Evolutionary conservation across 2,888 invertebrate genomes (phyloP).

Genomic region (Syritta pipiens): DNA sequence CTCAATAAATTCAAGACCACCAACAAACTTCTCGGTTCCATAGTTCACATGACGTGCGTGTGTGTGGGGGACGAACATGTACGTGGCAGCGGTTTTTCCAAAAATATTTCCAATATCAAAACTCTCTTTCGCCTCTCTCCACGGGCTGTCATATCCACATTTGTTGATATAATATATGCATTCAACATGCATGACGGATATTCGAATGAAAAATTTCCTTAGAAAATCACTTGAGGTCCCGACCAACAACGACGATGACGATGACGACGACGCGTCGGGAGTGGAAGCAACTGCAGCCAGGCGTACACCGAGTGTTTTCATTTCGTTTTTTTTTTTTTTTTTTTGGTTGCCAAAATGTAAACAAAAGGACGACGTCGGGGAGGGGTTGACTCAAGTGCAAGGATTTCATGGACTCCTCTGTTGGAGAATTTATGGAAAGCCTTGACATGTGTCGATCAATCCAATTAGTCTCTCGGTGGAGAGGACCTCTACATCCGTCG

Average conservation of each 20-base stretch:
- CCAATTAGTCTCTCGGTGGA: slow-evolving; percentile 52
- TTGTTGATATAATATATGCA: slow-evolving; percentile 66
- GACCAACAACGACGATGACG: no score
- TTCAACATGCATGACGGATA: slow-evolving; percentile 66
- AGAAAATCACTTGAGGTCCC: slow-evolving; percentile 66
- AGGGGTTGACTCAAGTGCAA: slow-evolving; percentile 32
- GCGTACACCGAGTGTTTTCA: slow-evolving; percentile 19
- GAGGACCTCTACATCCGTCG: slow-evolving; percentile 19
- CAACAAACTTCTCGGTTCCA: slow-evolving; percentile 49
- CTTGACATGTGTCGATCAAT: slow-evolving; percentile 46
- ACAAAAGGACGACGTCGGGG: slow-evolving; percentile 43
- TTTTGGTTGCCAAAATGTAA: slow-evolving; percentile 61
- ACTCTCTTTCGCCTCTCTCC: no score
- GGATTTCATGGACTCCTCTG: slow-evolving; percentile 54
- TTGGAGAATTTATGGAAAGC: slow-evolving; percentile 33
- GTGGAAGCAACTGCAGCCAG: slow-evolving; percentile 1
- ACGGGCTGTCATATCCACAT: slow-evolving; percentile 63
- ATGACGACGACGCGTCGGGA: no score
- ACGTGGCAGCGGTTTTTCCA: slow-evolving; percentile 33
- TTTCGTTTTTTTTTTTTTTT: not conserved
- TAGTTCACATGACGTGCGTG: slow-evolving; percentile 1
- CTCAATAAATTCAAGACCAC: slow-evolving; percentile 56
- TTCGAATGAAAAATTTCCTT: slow-evolving; percentile 66
- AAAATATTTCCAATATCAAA: slow-evolving; percentile 66
- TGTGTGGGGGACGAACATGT: not conserved